Evolutionary conservation across 2,797 vertebrate genomes (phyloP), one percentile per base, ranked within the genome.

Genomic region (Intellagama lesueurii): DNA sequence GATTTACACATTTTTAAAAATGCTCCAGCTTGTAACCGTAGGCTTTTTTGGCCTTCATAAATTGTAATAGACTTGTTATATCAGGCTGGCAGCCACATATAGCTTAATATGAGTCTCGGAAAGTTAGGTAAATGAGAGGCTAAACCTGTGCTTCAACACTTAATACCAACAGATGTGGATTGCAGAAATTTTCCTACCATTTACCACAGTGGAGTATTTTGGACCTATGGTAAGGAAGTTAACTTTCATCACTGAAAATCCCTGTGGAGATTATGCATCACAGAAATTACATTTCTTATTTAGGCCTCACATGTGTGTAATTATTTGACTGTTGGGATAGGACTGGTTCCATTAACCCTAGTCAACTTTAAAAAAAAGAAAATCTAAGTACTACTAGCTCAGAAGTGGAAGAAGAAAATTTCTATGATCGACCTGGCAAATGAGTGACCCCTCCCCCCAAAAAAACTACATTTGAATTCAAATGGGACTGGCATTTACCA

Each of bases 121-220:
- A 81, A 86, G 32, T 28, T 47, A 91, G 83, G 69, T 68, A 91
- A 92, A 44, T 73, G 64, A 83, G 49, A 90, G 40, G 69, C 3
- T 90, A 75, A 92, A 87, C 69, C 78, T 26, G 76, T 8, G 81
- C 86, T 79, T 82, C n/a, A 40, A 35, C 87, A 86, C 0, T 44
- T 26, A 6, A 64, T 44, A 26, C 40, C 35, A 86, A 76, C 11
- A 83, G 30, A 1, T 40, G 35, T 75, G 28, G 56, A 30, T 60
- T 35, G 26, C 30, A 47, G 7, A 83, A 40, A 9, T 68, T 47
- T 47, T n/a, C 60, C n/a, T 26, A 68, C 28, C 24, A 32, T 75
- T 75, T 56, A n/a, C 9, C 5, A 68, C 52, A 49, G 14, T 81
- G 12, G 24, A 35, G 1, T 28, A 69, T 44, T 70, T 47, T 47